phyloP scores from a whole-genome alignment of 1,140 invertebrate genomes.

The Drosophila pachea region DNA sequence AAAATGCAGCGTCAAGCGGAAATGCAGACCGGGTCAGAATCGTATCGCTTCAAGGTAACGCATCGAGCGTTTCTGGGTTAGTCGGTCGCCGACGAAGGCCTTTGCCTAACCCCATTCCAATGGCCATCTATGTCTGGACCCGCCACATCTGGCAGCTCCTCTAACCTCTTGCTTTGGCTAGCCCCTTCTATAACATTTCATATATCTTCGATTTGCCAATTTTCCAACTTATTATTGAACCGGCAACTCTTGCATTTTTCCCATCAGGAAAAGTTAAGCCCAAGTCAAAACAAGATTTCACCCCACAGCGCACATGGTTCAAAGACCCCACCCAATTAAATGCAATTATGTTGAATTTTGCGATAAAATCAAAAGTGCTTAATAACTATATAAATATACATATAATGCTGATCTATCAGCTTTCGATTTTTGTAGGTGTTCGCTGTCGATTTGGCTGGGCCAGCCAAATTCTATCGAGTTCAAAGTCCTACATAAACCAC shows the following conservation, averaged over 20 bases:
- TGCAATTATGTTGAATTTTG: conserved; percentile 1
- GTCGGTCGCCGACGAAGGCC: conserved; percentile 26
- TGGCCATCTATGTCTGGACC: neutral
- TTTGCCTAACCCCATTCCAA: neutral
- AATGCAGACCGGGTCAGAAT: conserved; percentile 16
- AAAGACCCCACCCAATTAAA: conserved; percentile 21
- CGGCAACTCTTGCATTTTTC: conserved; percentile 15
- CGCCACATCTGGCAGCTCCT: too few relatives aligned
- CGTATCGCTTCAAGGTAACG: conserved; percentile 33
- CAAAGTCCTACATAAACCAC: neutral
- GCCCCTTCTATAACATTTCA: too few relatives aligned
- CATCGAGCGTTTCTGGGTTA: conserved; percentile 33
- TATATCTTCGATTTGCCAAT: conserved; percentile 18
- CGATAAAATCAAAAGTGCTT: conserved; percentile 20
- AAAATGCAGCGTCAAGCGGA: conserved; percentile 51
- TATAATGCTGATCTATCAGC: neutral
- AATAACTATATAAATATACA: neutral
- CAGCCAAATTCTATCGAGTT: neutral
- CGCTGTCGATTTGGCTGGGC: neutral
- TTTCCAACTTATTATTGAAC: conserved; percentile 53
- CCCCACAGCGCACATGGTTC: conserved; percentile 21
- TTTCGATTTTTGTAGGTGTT: conserved; percentile 29
- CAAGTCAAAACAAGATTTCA: conserved; percentile 1
- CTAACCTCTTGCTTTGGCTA: neutral
- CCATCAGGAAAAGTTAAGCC: neutral